Evolutionary conservation across 2,888 invertebrate species (phyloP).

Genomic region (Drosophila suboccidentalis): DNA sequence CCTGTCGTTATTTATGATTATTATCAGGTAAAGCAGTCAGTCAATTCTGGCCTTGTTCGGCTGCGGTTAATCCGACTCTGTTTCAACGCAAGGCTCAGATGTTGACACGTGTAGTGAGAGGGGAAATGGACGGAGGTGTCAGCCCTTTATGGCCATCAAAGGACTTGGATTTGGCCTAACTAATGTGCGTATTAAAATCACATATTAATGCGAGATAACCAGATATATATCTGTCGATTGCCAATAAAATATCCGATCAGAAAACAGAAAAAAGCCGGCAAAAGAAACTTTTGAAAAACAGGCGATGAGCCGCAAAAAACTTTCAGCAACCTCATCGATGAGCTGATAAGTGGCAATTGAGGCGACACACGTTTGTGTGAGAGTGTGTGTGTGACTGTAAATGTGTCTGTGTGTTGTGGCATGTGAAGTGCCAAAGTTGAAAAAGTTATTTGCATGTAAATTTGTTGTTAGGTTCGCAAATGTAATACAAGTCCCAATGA

Average conservation of each 20-base stretch:
- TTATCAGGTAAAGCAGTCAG: constrained; percentile 31
- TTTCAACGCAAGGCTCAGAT: constrained; percentile 28
- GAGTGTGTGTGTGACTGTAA: constrained; percentile 9
- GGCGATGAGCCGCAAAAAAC: constrained; percentile 41
- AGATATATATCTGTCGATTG: constrained; percentile 43
- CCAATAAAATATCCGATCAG: constrained; percentile 47
- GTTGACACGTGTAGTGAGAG: constrained; percentile 17
- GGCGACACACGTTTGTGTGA: constrained; percentile 52
- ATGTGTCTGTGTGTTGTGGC: constrained; percentile 27
- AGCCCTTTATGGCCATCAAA: constrained; percentile 71
- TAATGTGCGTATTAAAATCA: constrained; percentile 74
- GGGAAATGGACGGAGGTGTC: not conserved
- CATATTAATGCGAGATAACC: constrained; percentile 64
- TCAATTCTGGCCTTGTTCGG: constrained; percentile 2
- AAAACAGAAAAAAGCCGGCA: constrained; percentile 18
- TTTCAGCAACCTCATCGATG: constrained; percentile 73
- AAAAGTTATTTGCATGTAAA: constrained; percentile 81
- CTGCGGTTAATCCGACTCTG: constrained; percentile 26
- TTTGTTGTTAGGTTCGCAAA: constrained; percentile 75
- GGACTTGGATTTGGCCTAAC: constrained; percentile 62
- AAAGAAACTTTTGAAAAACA: constrained; percentile 47
- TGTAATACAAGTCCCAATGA: constrained; percentile 63
- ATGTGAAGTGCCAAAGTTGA: constrained; percentile 73
- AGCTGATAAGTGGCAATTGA: constrained; percentile 78
- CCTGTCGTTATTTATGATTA: constrained; percentile 70